Base-by-base conservation (phyloP, 1,140 invertebrate species). In the Aleiodes sp. region DNA sequence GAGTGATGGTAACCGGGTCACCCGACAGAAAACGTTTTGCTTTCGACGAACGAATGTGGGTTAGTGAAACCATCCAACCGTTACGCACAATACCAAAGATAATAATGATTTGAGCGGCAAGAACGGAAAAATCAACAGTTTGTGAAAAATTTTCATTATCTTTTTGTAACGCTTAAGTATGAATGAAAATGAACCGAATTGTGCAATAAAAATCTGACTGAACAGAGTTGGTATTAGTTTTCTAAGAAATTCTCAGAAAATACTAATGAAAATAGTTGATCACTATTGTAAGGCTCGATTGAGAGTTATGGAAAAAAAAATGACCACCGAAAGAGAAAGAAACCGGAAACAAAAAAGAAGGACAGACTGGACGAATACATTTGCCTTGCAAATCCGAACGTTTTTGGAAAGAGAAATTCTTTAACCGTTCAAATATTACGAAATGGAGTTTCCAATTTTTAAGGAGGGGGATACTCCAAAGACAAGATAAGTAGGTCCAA, bases 1-100 rank as follows among this genome's bases (percentile, higher is more conserved):
- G 65, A 63, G 52, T 65, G 39, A 24, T 46, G 33, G 33, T 65
- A 86, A 84, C 71, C 70, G 77, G 84, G 83, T 81, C 83, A 82
- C 68, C 72, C 74, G 75, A 80, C 75, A 74, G 76, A 80, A 62
- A 78, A 81, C 78, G 83, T 84, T 85, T 86, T 86, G 78, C 83
- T 84, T 84, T 84, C 83, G 83, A 81, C 78, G 76, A 52, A 69
- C 69, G 69, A 81, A 86, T 85, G 80, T 86, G 81, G 84, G 84
- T 86, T 86, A 85, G 84, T 86, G 84, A 86, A 86, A 86, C 80
- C 76, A 78, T 66, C 77, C 70, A 75, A 81, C 76, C 80, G 78
- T 84, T 80, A 78, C 75, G 71, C 70, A 64, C 69, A 72, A 72
- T 68, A 73, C 74, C 65, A 74, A n/a, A 28, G 14, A 33, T 8